These are phyloP conservation scores for Spilosoma lubricipeda DNA, from an alignment of 2,888 invertebrate species.

Conservation along the genomic window DNA sequence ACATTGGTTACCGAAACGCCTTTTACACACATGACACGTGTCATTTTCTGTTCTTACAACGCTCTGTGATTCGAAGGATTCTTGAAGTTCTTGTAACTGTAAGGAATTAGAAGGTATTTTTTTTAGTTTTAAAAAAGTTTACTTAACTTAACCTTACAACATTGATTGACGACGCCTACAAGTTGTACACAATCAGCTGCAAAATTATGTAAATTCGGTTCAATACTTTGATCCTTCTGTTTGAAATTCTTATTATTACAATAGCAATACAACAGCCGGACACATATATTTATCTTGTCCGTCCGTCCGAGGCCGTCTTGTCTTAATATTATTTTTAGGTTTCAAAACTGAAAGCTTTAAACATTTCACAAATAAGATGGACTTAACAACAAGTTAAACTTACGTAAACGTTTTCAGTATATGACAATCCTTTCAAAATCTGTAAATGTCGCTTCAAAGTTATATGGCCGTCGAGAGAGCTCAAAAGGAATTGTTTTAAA, in stretches of 20 bases:
- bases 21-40: slow-evolving; percentile 96
- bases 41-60: slow-evolving; percentile 95
- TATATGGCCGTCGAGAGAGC: slow-evolving; percentile 91
- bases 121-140: background rate
- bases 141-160: too few species aligned
- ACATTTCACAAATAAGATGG: background rate
- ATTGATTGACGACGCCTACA: too few species aligned
- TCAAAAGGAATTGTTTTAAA: slow-evolving; percentile 92
- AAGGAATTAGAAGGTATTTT: slow-evolving; percentile 22
- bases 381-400: slow-evolving; percentile 3
- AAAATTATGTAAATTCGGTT: too few species aligned
- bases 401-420: slow-evolving; percentile 94
- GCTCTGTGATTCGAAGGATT: slow-evolving; percentile 93
- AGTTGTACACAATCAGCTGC: too few species aligned
- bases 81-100: slow-evolving; percentile 91
- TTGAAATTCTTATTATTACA: too few species aligned
- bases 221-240: background rate
- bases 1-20: slow-evolving; percentile 96
- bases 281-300: too few species aligned
- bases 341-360: background rate
- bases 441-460: slow-evolving; percentile 91
- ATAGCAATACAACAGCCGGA: too few species aligned
- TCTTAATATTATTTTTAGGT: background rate
- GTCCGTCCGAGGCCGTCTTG: too few species aligned
- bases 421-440: slow-evolving; percentile 93